Conservation (phyloP, 2,113 vertebrate species). For the Aldabrachelys gigantea region DNA sequence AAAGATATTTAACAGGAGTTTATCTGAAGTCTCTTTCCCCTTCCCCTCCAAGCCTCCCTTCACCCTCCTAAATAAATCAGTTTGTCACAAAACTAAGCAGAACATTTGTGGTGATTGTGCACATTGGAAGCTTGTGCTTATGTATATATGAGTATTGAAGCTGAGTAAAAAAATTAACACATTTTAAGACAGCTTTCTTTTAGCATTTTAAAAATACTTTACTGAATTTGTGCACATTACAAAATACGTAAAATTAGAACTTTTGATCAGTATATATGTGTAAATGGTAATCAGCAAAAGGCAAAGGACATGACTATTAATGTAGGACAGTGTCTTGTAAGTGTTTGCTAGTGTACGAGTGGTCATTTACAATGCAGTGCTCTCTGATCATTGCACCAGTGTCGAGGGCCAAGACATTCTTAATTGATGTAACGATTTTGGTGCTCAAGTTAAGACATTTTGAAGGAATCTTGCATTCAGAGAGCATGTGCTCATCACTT, state of each 20-base stretch:
- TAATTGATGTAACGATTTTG: accelerated
- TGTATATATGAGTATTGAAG: background rate
- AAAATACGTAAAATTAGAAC: background rate
- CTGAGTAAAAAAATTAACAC: background rate
- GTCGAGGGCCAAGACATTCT: background rate
- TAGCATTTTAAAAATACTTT: background rate
- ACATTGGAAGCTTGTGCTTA: background rate
- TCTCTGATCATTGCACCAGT: background rate
- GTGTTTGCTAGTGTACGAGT: accelerated
- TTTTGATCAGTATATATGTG: background rate
- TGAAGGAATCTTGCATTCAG: background rate
- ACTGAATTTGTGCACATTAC: background rate
- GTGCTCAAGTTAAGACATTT: background rate
- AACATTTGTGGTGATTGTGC: constrained; percentile 28
- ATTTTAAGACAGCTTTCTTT: background rate
- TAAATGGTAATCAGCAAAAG: background rate
- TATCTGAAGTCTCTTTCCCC: background rate
- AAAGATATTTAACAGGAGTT: background rate
- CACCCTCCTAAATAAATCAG: background rate
- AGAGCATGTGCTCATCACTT: background rate
- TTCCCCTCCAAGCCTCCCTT: background rate
- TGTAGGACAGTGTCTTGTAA: background rate
- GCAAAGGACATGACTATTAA: background rate
- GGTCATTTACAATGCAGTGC: accelerated
- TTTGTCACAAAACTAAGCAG: background rate